Evolutionary conservation across 2,888 invertebrate species (phyloP).

Genomic region (Nymphalis urticae): DNA sequence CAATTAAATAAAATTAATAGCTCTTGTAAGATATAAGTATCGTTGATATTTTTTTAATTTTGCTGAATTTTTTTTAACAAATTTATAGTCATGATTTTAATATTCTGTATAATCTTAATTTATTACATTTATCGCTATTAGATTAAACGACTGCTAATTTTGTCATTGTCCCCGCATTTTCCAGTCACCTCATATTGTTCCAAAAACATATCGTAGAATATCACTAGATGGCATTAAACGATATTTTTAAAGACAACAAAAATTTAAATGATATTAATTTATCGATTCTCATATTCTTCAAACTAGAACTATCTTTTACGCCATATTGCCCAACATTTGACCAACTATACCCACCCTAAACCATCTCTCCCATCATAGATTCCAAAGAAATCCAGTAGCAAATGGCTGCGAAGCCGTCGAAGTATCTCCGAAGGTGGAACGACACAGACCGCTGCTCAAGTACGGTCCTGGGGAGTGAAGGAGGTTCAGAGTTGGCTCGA

Average conservation of each 20-base stretch:
- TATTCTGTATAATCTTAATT: background rate
- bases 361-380: conserved; percentile 54
- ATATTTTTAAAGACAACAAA: conserved; percentile 43
- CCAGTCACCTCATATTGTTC: conserved; percentile 46
- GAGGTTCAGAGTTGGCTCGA: conserved; percentile 96
- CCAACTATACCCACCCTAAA: conserved; percentile 41
- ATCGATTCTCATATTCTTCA: background rate
- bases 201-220: conserved; percentile 59
- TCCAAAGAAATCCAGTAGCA: conserved; percentile 63
- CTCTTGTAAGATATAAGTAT: too few species aligned
- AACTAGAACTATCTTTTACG: conserved; percentile 6
- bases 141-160: conserved; percentile 25
- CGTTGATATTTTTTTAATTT: too few species aligned
- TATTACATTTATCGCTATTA: background rate
- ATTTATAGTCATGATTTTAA: too few species aligned
- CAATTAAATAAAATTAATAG: too few species aligned
- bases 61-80: too few species aligned
- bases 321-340: conserved; percentile 25
- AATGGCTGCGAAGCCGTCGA: conserved; percentile 70
- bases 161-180: conserved; percentile 48
- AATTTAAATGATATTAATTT: background rate
- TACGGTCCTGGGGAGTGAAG: conserved; percentile 88
- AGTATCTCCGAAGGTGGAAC: conserved; percentile 67
- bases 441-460: conserved; percentile 57
- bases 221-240: conserved; percentile 63